Evolutionary conservation across 1,140 invertebrate species (phyloP).

Genomic region (Bombyx mandarina): DNA sequence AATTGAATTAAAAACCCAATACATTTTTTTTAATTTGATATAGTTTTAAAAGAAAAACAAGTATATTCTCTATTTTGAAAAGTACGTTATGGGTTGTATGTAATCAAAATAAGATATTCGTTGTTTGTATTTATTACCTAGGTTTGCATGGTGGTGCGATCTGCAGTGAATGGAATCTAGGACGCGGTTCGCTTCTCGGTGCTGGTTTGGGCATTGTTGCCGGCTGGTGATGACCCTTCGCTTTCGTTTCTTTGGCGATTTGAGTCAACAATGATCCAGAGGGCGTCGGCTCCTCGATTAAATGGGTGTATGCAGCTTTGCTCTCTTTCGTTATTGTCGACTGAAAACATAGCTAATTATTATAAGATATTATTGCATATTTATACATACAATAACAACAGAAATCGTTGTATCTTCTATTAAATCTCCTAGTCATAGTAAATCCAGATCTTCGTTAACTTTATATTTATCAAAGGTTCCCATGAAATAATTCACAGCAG

Average conservation of each 20-base stretch:
- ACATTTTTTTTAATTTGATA: too few relatives aligned
- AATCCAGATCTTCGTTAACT: too few relatives aligned
- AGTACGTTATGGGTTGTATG: too few relatives aligned
- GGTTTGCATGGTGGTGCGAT: slow-evolving; percentile 13
- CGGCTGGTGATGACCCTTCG: slow-evolving; percentile 6
- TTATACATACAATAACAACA: neutral
- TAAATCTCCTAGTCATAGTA: too few relatives aligned
- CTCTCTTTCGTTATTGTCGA: slow-evolving; percentile 84
- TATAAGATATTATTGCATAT: neutral
- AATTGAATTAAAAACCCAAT: too few relatives aligned
- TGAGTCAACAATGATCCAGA: slow-evolving; percentile 32
- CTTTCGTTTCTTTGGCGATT: slow-evolving; percentile 9
- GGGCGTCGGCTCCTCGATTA: slow-evolving; percentile 80
- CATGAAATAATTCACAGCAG: too few relatives aligned
- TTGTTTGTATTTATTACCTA: slow-evolving; percentile 5
- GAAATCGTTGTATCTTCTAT: too few relatives aligned
- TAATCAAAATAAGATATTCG: too few relatives aligned
- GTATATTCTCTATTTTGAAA: too few relatives aligned
- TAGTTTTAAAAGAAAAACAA: too few relatives aligned
- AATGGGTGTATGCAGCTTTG: slow-evolving; percentile 91
- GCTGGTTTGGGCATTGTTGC: slow-evolving; percentile 31
- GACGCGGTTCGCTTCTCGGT: slow-evolving; percentile 4
- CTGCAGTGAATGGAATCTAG: slow-evolving; percentile 30
- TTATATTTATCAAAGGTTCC: too few relatives aligned
- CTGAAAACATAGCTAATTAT: slow-evolving; percentile 49